Base-by-base conservation (phyloP, 2,888 invertebrate species). In the Meloe dianella region DNA sequence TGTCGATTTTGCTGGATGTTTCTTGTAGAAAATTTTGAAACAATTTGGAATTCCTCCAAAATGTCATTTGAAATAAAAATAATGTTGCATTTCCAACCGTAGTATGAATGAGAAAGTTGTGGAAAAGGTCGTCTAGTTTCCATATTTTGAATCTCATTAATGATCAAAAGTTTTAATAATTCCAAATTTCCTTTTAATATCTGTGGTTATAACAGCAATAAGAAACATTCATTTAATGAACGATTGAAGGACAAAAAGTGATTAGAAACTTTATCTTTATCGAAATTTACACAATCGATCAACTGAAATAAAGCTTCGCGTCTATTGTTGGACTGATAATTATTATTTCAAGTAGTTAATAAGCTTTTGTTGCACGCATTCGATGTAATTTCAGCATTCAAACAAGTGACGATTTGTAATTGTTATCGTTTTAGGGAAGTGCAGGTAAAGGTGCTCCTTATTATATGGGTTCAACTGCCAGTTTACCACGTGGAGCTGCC, bases 401-500 rank as follows among this genome's bases (percentile, higher is more conserved):
- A n/a, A n/a, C n/a, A n/a, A n/a, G n/a, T n/a, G 4, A 27, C 2
- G 27, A 3, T 27, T 27, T 27, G 27, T 4, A 27, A 27, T 27
- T 27, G 22, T 30, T 58, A 29, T 32, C 3, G 14, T 30, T 58
- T 20, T 84, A 88, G 88, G 85, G 86, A 73, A 85, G 85, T 75
- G 80, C 84, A 60, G 83, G 85, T 47, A 87, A 87, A 78, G 88
- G 87, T 74, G 88, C 89, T 14, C 90, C 90, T 4, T 92, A 92
- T 80, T 92, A 92, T 83, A 91, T 92, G 85, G 90, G 90, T 1
- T 86, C 87, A 8, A 87, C 89, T 54, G 80, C 85, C 0, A 91
- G 91, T 9, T 82, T 92, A 64, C 92, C 92, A 0, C 86, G 92
- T 22, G 89, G 90, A 10, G 89, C 91, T 3, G 86, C 89, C 5